Evolutionary conservation across 2,113 vertebrate genomes (phyloP).

Genomic region (Datnioides undecimradiatus): DNA sequence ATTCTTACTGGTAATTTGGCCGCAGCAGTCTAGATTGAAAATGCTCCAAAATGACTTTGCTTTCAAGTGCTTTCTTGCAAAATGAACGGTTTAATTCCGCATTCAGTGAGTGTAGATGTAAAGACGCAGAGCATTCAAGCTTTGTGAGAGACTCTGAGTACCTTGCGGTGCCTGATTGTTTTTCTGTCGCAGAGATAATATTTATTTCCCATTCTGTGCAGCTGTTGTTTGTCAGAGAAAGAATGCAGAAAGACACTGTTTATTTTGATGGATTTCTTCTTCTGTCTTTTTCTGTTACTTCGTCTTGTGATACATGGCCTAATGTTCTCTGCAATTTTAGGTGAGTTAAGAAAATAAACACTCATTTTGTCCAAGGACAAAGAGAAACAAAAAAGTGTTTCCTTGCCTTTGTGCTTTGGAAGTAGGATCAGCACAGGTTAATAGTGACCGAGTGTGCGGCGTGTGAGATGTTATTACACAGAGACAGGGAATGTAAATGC

Average conservation of each 20-base stretch:
- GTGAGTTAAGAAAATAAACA: constrained; percentile 47
- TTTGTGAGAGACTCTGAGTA: constrained; percentile 50
- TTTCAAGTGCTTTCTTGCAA: constrained; percentile 33
- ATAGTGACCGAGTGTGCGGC: constrained; percentile 53
- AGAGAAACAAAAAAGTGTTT: constrained; percentile 13
- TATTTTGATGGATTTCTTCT: constrained; percentile 69
- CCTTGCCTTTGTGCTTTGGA: constrained; percentile 40
- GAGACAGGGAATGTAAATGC: constrained; percentile 66
- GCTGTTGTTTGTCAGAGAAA: constrained; percentile 75
- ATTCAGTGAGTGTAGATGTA: constrained; percentile 42
- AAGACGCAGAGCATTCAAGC: constrained; percentile 41
- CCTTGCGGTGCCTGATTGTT: constrained; percentile 65
- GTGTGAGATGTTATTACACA: constrained; percentile 58
- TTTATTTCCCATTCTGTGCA: constrained; percentile 80
- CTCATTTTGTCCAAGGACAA: constrained; percentile 22
- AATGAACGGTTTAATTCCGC: constrained; percentile 55
- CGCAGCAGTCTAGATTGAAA: constrained; percentile 21
- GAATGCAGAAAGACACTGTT: constrained; percentile 62
- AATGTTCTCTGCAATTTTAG: constrained; percentile 48
- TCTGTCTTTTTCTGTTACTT: not conserved
- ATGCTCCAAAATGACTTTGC: constrained; percentile 32
- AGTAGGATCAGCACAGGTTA: constrained; percentile 55
- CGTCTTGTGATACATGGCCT: constrained; percentile 43
- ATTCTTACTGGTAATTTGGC: constrained; percentile 50
- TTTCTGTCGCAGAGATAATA: constrained; percentile 77